Conservation (phyloP, 2,113 vertebrate genomes). For the Numida meleagris region DNA sequence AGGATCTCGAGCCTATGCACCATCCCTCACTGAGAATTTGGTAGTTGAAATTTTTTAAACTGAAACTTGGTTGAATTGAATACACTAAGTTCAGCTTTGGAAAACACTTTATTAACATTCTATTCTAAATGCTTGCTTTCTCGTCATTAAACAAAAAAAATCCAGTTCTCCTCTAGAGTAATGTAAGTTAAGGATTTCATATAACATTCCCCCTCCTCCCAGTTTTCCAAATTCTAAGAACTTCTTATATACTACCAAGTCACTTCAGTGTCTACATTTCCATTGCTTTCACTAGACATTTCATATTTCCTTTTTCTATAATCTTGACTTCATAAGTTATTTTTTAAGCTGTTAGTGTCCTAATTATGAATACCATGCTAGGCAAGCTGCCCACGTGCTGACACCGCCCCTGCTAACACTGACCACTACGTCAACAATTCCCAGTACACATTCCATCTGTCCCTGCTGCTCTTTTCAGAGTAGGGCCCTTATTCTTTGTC, state of each 20-base stretch:
- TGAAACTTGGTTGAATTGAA: neutral
- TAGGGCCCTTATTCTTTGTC: neutral
- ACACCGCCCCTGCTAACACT: accelerated
- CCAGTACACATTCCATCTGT: neutral
- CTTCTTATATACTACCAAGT: neutral
- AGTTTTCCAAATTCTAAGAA: neutral
- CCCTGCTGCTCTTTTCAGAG: neutral
- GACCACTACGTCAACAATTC: neutral
- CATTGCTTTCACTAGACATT: neutral
- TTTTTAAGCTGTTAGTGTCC: neutral
- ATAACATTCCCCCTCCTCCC: neutral
- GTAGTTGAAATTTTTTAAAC: neutral
- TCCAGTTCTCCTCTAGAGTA: accelerated
- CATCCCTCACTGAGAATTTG: neutral
- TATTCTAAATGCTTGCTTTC: neutral
- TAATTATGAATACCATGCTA: neutral
- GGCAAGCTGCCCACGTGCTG: neutral
- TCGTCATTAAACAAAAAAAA: neutral
- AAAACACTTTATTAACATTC: neutral
- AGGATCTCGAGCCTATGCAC: neutral
- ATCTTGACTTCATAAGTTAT: neutral
- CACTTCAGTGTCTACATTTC: neutral
- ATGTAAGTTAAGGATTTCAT: accelerated
- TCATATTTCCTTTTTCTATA: neutral
- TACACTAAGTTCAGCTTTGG: neutral